Evolutionary conservation across 1,140 invertebrate genomes (phyloP).

Genomic region (Mactra quadrangularis): DNA sequence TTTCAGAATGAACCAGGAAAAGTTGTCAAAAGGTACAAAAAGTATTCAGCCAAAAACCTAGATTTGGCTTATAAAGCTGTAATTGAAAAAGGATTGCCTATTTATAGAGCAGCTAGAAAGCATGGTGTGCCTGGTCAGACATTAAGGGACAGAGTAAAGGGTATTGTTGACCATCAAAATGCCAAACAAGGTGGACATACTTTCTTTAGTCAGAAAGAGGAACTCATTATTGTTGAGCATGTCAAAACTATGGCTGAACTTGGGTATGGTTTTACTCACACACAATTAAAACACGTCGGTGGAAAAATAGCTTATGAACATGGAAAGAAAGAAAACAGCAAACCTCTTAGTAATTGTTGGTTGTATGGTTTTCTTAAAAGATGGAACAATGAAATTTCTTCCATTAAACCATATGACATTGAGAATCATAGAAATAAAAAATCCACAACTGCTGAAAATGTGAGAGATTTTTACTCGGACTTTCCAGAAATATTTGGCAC

Average conservation of each 20-base stretch:
- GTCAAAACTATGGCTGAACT: slow-evolving; percentile 5
- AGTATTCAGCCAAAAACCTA: neutral
- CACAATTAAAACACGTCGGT: too few species aligned
- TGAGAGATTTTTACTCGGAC: neutral
- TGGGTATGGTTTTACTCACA: slow-evolving; percentile 13
- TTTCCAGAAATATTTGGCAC: neutral
- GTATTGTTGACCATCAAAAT: neutral
- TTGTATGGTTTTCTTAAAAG: slow-evolving; percentile 24
- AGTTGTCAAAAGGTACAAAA: neutral
- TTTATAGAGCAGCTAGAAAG: neutral
- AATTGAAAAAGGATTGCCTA: neutral
- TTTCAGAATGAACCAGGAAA: slow-evolving; percentile 6
- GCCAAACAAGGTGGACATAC: neutral
- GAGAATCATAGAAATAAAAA: neutral
- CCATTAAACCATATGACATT: neutral
- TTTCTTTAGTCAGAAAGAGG: slow-evolving; percentile 6
- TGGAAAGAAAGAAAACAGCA: slow-evolving; percentile 2
- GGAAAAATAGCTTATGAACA: slow-evolving; percentile 15
- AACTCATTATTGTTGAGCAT: slow-evolving; percentile 6
- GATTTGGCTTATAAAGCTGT: neutral
- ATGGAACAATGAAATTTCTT: neutral
- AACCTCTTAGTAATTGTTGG: slow-evolving; percentile 29
- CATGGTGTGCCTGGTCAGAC: neutral
- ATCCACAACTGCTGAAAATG: slow-evolving; percentile 13
- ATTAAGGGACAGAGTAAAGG: slow-evolving; percentile 1